These are phyloP conservation scores for Ahaetulla prasina DNA, from an alignment of 2,113 vertebrate species.

Conservation along the genomic window DNA sequence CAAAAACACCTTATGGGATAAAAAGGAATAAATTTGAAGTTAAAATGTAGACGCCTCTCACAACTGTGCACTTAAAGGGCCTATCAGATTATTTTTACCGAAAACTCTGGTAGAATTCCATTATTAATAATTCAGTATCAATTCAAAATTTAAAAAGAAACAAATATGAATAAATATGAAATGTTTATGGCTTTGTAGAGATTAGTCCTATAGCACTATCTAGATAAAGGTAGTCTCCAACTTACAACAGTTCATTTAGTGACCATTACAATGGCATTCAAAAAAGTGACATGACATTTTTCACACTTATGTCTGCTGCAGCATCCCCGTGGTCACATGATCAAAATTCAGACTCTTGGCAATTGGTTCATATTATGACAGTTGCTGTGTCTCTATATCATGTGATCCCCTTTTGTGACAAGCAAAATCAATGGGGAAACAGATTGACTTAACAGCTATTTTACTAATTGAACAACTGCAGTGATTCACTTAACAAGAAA, in stretches of 20 bases:
- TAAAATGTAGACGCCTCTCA: neutral
- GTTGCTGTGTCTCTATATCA: neutral
- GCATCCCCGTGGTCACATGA: neutral
- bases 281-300: neutral
- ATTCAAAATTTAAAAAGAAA: neutral
- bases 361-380: neutral
- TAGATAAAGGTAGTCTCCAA: neutral
- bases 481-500: neutral
- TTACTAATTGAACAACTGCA: neutral
- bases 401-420: neutral
- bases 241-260: neutral
- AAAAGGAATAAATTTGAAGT: neutral
- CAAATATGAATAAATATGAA: neutral
- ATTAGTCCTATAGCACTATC: neutral
- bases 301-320: neutral
- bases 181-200: rapidly evolving
- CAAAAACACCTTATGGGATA: neutral
- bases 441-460: neutral
- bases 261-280: neutral
- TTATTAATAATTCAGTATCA: neutral
- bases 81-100: neutral
- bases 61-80: neutral
- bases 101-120: neutral
- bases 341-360: neutral
- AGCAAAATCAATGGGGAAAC: neutral